Evolutionary conservation across 2,888 invertebrate species (phyloP).

Genomic region (Tetragonisca angustula): DNA sequence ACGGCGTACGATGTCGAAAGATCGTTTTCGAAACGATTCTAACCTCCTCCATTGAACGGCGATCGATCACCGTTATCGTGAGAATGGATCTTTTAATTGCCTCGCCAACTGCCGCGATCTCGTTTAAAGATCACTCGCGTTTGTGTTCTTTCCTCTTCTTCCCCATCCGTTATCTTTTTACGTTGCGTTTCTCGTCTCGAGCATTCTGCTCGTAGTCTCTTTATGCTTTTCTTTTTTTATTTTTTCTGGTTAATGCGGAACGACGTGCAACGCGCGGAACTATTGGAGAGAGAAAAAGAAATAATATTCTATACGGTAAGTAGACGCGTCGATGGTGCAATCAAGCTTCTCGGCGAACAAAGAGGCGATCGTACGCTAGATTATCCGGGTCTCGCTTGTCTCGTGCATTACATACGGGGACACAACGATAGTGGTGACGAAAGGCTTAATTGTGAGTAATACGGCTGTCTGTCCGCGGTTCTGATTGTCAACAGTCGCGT

Average conservation of each 20-base stretch:
- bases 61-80: conserved; percentile 38
- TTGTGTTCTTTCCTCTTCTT: neutral
- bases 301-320: neutral
- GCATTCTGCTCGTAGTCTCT: neutral
- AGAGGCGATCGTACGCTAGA: conserved; percentile 10
- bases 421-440: conserved; percentile 7
- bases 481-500: neutral
- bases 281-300: neutral
- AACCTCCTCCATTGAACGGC: conserved; percentile 1
- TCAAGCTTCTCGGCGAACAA: conserved; percentile 22
- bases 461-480: conserved; percentile 8
- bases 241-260: neutral
- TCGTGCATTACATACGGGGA: conserved; percentile 18
- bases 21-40: conserved; percentile 25
- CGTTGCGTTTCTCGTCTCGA: neutral
- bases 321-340: neutral
- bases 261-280: neutral
- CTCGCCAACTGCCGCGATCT: conserved; percentile 29
- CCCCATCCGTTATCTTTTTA: neutral
- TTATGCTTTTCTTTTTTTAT: neutral
- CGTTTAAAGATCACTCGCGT: conserved; percentile 11
- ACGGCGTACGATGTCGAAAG: neutral
- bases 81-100: conserved; percentile 44
- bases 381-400: conserved; percentile 12
- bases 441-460: conserved; percentile 14